Evolutionary conservation across 2,888 invertebrate genomes (phyloP).

Genomic region (Leptinotarsa peninsularis): DNA sequence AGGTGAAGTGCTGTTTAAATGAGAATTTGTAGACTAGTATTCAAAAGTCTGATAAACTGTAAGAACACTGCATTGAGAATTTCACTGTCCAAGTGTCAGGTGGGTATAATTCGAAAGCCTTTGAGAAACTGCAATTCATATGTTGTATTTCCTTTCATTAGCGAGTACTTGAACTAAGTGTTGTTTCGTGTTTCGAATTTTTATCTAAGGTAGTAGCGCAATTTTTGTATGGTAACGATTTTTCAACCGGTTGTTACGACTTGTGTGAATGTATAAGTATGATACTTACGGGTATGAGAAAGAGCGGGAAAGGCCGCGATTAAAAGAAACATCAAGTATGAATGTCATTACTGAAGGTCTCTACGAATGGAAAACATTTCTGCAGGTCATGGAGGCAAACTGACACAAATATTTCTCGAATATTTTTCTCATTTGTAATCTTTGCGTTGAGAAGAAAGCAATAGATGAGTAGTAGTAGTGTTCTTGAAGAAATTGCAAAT

Average conservation of each 20-base stretch:
- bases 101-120: conserved; percentile 9
- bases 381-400: too few species aligned
- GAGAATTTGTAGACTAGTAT: too few species aligned
- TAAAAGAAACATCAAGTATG: neutral
- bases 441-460: too few species aligned
- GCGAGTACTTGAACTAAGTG: conserved; percentile 10
- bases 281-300: neutral
- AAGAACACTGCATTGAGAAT: neutral
- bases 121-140: neutral
- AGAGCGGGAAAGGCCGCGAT: neutral
- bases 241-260: conserved; percentile 16
- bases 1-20: too few species aligned
- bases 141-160: conserved; percentile 14
- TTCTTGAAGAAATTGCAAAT: too few species aligned
- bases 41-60: neutral
- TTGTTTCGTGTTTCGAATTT: conserved; percentile 19
- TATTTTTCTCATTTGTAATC: too few species aligned
- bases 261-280: neutral
- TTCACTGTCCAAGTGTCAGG: conserved; percentile 1
- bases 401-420: too few species aligned
- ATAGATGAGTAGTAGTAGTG: too few species aligned
- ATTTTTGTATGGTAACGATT: conserved; percentile 13
- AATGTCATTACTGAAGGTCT: too few species aligned
- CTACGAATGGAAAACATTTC: too few species aligned
- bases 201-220: conserved; percentile 1